Evolutionary conservation across 1,140 invertebrate genomes (phyloP).

Genomic region (Drosophila malerkotliana): DNA sequence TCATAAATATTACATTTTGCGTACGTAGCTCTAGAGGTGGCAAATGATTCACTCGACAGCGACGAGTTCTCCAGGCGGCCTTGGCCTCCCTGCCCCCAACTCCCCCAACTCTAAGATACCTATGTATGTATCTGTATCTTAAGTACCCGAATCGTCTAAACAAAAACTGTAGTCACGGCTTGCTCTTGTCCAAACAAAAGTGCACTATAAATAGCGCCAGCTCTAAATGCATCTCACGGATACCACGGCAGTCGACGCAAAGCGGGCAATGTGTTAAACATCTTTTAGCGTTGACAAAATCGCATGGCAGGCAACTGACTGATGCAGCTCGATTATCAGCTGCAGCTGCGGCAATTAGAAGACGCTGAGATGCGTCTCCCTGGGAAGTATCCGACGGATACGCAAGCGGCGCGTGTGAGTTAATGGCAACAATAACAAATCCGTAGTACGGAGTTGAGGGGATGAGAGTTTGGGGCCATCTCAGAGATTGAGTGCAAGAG

Average conservation of each 20-base stretch:
- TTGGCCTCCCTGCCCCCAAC: conserved; percentile 20
- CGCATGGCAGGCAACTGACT: conserved; percentile 36
- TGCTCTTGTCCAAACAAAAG: conserved; percentile 50
- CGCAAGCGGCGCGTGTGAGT: conserved; percentile 61
- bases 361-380: conserved; percentile 40
- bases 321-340: conserved; percentile 18
- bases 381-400: conserved; percentile 74
- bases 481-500: conserved; percentile 40
- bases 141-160: conserved; percentile 38
- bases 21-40: conserved; percentile 46
- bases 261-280: conserved; percentile 75
- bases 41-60: conserved; percentile 57
- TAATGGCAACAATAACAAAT: conserved; percentile 63
- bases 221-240: conserved; percentile 33
- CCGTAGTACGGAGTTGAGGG: conserved; percentile 10
- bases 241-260: conserved; percentile 7
- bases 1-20: conserved; percentile 64
- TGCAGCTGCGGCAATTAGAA: conserved; percentile 77
- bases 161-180: conserved; percentile 28
- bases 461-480: background rate
- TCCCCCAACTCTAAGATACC: background rate
- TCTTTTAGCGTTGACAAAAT: conserved; percentile 80
- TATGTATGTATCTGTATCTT: background rate
- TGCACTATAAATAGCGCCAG: conserved; percentile 39
- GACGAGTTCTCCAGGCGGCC: conserved; percentile 28